Conservation (phyloP, 2,113 vertebrate genomes). For the Nymphicus hollandicus region DNA sequence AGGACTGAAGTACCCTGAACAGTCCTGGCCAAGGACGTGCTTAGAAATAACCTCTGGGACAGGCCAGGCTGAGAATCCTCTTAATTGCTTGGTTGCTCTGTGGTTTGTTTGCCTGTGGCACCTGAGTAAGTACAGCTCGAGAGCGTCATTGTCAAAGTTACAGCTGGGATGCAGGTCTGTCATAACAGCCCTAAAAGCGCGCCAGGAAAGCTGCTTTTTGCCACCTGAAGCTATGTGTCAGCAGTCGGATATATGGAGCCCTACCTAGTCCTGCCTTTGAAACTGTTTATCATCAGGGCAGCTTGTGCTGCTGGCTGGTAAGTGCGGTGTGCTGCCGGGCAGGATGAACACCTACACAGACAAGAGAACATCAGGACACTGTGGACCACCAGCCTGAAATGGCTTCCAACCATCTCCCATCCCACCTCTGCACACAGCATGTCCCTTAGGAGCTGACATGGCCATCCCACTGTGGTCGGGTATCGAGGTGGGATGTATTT, state of each 20-base stretch:
- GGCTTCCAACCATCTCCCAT: neutral
- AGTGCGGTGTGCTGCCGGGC: neutral
- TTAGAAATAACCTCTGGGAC: neutral
- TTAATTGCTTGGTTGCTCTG: neutral
- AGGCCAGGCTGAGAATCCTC: neutral
- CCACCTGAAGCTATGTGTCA: neutral
- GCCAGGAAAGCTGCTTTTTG: neutral
- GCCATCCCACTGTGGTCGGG: rapidly evolving
- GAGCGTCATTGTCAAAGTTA: neutral
- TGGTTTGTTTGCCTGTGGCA: neutral
- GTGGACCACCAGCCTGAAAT: neutral
- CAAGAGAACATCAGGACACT: neutral
- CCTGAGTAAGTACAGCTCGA: neutral
- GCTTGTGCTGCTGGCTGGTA: neutral
- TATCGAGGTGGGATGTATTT: rapidly evolving
- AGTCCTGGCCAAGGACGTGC: neutral
- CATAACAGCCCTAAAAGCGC: neutral
- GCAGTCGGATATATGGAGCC: neutral
- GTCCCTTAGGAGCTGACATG: neutral
- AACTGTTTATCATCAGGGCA: neutral
- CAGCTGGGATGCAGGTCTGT: neutral
- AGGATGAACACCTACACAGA: neutral
- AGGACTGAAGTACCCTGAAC: neutral
- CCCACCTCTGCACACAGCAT: neutral
- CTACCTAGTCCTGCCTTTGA: neutral